Percentiles rank a stretch among this genome's conserved stretches.
These are phyloP conservation scores for Amaurobius ferox DNA, from an alignment of 2,888 invertebrate genomes.

Conservation along the genomic window DNA sequence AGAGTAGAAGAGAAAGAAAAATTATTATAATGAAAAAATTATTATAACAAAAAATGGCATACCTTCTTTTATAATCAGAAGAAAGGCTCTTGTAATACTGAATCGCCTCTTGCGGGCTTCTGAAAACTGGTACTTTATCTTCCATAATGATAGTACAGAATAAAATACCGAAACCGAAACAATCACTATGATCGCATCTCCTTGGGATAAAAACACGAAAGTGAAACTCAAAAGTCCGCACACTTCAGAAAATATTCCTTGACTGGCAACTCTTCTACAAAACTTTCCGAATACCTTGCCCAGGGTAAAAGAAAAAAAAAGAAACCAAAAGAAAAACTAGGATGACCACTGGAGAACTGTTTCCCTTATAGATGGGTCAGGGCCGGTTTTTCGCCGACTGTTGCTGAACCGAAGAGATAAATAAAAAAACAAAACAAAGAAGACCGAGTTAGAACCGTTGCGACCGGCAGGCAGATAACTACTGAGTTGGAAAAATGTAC, in stretches of 20 bases:
- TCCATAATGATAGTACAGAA: not conserved
- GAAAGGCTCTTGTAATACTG: constrained; percentile 28
- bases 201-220: not conserved
- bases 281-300: not conserved
- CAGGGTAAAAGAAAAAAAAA: not conserved
- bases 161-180: not conserved
- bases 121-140: constrained; percentile 23
- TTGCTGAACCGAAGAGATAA: not conserved
- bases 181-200: not conserved
- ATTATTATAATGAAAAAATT: too few species aligned
- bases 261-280: not conserved
- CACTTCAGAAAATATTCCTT: not conserved
- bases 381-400: constrained; percentile 25
- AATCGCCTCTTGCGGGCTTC: constrained; percentile 24
- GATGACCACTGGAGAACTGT: constrained; percentile 21
- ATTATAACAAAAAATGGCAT: not conserved
- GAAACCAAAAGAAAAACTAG: constrained; percentile 17
- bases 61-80: constrained; percentile 46
- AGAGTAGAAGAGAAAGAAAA: too few species aligned
- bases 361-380: constrained; percentile 17
- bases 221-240: constrained; percentile 11
- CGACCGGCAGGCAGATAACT: constrained; percentile 2
- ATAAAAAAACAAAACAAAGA: not conserved
- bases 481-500: constrained; percentile 12
- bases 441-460: constrained; percentile 23